Percentiles rank a stretch among this genome's conserved stretches.
phyloP scores from a whole-genome alignment of 2,888 invertebrate species.

The Chrysotoxum bicinctum region DNA sequence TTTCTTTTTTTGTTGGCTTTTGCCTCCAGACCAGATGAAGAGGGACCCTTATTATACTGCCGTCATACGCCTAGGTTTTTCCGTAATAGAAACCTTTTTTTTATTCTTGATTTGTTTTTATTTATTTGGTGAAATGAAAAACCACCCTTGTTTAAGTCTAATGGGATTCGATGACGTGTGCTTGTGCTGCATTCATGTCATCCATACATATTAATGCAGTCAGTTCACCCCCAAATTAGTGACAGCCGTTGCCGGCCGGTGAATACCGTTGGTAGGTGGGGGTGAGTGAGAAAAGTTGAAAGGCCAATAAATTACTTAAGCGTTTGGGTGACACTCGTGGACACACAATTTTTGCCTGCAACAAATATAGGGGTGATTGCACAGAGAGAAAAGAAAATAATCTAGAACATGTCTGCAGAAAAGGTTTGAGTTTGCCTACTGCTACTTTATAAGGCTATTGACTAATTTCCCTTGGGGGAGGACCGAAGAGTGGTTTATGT shows the following conservation, averaged over 20 bases:
- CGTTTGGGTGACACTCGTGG: conserved; percentile 69
- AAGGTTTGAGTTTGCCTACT: background rate
- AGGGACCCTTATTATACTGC: conserved; percentile 24
- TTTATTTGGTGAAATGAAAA: conserved; percentile 35
- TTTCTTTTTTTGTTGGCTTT: conserved; percentile 1
- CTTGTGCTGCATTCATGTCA: conserved; percentile 53
- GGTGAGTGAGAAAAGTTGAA: conserved; percentile 53
- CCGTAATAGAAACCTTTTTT: conserved; percentile 37
- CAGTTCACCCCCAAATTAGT: conserved; percentile 54
- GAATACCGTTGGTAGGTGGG: background rate
- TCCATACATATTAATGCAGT: conserved; percentile 26
- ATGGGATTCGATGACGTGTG: conserved; percentile 51
- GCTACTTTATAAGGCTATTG: background rate
- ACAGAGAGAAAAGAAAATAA: background rate
- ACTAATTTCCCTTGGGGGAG: conserved; percentile 49
- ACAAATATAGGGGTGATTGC: conserved; percentile 35
- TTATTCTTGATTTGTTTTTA: conserved; percentile 26
- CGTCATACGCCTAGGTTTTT: conserved; percentile 25
- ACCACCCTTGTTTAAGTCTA: conserved; percentile 38
- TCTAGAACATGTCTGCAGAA: background rate
- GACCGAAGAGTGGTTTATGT: conserved; percentile 52
- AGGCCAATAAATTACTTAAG: conserved; percentile 71
- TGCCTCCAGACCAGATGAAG: conserved; percentile 3
- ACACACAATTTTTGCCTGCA: conserved; percentile 39
- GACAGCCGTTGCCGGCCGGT: conserved; percentile 32